Percentiles rank a stretch among this genome's conserved stretches.
Evolutionary conservation across 2,888 invertebrate genomes (phyloP).

Genomic region (Allolobophora icterica): DNA sequence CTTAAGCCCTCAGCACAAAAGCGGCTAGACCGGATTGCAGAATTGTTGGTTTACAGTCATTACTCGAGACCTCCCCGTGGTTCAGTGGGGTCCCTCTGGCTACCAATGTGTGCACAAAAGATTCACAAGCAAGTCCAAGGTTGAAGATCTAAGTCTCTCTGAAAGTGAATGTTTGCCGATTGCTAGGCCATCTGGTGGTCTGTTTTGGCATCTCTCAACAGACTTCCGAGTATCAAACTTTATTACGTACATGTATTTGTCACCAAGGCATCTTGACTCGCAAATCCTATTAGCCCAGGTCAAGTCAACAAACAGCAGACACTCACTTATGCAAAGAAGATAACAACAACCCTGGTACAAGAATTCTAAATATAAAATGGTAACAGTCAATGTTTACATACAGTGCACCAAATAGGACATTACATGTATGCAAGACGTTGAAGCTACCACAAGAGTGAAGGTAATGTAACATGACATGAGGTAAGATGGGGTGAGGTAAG

Average conservation of each 20-base stretch:
- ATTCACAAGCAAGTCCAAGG: background rate
- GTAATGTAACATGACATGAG: background rate
- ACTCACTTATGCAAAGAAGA: background rate
- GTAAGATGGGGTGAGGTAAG: background rate
- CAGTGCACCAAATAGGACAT: background rate
- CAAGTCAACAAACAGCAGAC: slow-evolving; percentile 1
- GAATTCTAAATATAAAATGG: slow-evolving; percentile 5
- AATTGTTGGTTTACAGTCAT: background rate
- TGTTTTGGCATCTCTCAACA: background rate
- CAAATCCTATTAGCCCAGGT: background rate
- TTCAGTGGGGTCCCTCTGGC: background rate
- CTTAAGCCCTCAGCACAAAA: background rate
- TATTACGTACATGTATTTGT: background rate
- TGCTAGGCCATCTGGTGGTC: background rate
- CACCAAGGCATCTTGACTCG: background rate
- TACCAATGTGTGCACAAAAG: background rate
- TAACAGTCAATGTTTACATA: background rate
- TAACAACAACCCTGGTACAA: background rate
- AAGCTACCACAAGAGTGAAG: background rate
- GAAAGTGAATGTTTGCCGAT: background rate
- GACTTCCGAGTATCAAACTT: background rate
- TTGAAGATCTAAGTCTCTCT: background rate
- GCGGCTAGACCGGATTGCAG: background rate
- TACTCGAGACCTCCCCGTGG: background rate
- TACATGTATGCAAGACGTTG: too few species aligned